These are phyloP conservation scores for Pelecanoides urinatrix DNA, from an alignment of 2,113 vertebrate species.

Conservation along the genomic window DNA sequence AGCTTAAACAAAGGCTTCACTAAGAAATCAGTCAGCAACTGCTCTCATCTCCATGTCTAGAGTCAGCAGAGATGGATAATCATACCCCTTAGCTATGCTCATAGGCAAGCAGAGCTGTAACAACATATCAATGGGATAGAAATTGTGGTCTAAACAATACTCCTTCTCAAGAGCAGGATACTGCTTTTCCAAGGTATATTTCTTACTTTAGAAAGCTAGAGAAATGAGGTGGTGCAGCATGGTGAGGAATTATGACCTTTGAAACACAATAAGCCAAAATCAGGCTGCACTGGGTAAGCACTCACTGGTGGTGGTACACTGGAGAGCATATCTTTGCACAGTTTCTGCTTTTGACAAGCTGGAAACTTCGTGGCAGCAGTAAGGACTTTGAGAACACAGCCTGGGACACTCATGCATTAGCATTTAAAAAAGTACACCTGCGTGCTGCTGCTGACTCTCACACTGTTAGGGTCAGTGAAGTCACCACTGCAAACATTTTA, in stretches of 20 bases:
- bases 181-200: background rate
- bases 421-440: background rate
- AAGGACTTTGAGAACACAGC: background rate
- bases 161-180: background rate
- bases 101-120: background rate
- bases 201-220: background rate
- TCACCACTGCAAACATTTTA: background rate
- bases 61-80: background rate
- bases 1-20: background rate
- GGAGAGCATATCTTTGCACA: background rate
- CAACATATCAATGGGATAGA: fast-evolving
- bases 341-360: background rate
- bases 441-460: background rate
- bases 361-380: background rate
- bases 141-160: background rate
- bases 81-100: background rate
- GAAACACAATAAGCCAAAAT: background rate
- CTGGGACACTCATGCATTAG: background rate
- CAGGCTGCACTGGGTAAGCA: background rate
- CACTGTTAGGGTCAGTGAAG: background rate
- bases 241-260: background rate
- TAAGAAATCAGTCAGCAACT: background rate
- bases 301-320: background rate
- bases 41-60: background rate
- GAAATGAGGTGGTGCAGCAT: background rate